These are phyloP conservation scores for Dendrolimus houi DNA, from an alignment of 2,888 invertebrate species.

Conservation along the genomic window DNA sequence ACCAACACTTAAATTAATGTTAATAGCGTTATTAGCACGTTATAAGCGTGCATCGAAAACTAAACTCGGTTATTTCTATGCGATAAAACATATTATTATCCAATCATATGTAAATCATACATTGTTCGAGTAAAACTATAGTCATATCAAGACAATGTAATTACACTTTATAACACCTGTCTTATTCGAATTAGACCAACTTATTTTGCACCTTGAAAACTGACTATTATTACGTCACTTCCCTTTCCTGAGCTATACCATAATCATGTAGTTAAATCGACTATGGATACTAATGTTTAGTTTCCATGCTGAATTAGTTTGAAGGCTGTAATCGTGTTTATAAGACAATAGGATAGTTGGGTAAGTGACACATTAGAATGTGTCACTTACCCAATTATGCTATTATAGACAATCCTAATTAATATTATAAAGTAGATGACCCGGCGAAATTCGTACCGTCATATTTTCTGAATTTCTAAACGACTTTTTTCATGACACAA, in stretches of 20 bases:
- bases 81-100: slow-evolving; percentile 1
- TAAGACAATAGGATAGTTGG: no score
- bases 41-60: neutral
- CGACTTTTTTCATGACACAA: no score
- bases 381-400: no score
- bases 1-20: neutral
- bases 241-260: slow-evolving; percentile 46
- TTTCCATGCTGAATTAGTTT: neutral
- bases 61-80: neutral
- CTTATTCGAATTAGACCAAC: neutral
- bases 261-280: slow-evolving; percentile 42
- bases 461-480: no score
- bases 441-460: no score
- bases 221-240: slow-evolving; percentile 43
- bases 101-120: slow-evolving; percentile 1
- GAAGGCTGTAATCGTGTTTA: no score
- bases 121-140: neutral
- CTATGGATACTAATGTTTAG: slow-evolving; percentile 12
- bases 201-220: slow-evolving; percentile 38
- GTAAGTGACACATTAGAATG: no score
- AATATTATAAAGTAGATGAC: no score
- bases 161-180: slow-evolving; percentile 17
- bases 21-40: neutral
- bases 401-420: no score
- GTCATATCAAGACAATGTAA: slow-evolving; percentile 6